phyloP scores from a whole-genome alignment of 2,888 invertebrate species.

The Oegoconia quadripuncta region DNA sequence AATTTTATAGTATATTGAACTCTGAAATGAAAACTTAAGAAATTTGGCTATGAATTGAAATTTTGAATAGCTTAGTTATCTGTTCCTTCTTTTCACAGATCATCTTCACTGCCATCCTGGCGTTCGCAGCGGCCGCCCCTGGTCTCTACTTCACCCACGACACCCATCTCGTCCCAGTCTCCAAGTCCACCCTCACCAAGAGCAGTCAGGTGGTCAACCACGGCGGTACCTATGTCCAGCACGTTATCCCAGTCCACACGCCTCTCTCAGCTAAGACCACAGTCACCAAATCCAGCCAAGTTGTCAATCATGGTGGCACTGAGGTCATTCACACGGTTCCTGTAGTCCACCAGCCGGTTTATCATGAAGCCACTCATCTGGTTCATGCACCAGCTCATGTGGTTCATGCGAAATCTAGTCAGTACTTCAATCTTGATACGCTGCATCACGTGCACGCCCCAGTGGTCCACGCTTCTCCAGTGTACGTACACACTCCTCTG shows the following conservation, averaged over 20 bases:
- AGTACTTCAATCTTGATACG: constrained; percentile 12
- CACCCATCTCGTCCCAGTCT: constrained; percentile 32
- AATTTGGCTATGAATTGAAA: no score
- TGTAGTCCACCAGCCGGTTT: constrained; percentile 8
- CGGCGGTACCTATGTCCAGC: constrained; percentile 42
- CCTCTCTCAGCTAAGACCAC: constrained; percentile 31
- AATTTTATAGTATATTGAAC: no score
- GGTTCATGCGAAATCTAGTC: constrained; percentile 11
- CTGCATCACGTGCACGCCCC: constrained; percentile 35
- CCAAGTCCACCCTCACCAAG: constrained; percentile 45
- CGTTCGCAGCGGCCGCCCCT: constrained; percentile 50
- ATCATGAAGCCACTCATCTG: no score
- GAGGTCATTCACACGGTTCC: constrained; percentile 26
- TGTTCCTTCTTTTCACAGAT: constrained; percentile 38
- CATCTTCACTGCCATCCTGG: constrained; percentile 41
- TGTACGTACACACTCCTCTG: constrained; percentile 39
- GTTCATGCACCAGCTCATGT: constrained; percentile 7
- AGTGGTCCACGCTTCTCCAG: constrained; percentile 34
- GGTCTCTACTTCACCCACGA: constrained; percentile 35
- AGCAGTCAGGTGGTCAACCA: constrained; percentile 48
- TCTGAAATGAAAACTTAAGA: no score
- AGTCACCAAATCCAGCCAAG: constrained; percentile 36
- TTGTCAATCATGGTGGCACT: constrained; percentile 31
- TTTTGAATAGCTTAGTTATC: no score
- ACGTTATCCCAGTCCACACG: constrained; percentile 25